A percentile compares a stretch with the other conserved stretches of the same genome.
phyloP scores from a whole-genome alignment of 37 sponge, comb jelly and placozoan species.

The Halichondria panicea region DNA sequence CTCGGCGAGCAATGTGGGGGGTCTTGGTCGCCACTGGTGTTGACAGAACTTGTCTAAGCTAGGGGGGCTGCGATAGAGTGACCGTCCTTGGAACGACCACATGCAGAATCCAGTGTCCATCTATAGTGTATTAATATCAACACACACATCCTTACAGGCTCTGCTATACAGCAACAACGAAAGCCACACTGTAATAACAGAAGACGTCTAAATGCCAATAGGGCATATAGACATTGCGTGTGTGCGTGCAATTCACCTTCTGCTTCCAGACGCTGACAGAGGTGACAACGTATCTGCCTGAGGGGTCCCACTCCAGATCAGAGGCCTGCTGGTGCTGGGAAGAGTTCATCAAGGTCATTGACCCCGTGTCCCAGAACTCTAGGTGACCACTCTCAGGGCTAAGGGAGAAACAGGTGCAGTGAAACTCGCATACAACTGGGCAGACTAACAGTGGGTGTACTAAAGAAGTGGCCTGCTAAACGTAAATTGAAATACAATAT shows the following conservation, averaged over 20 bases:
- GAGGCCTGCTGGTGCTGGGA: slow-evolving; percentile 75
- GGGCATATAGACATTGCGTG: neutral
- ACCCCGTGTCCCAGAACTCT: slow-evolving; percentile 88
- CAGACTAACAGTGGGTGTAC: too few relatives aligned
- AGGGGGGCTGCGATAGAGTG: slow-evolving; percentile 65
- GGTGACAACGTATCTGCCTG: slow-evolving; percentile 89
- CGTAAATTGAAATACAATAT: too few relatives aligned
- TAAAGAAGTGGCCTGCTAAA: too few relatives aligned
- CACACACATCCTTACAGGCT: neutral
- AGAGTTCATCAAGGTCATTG: slow-evolving; percentile 70
- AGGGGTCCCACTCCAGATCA: slow-evolving; percentile 98
- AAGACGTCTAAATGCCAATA: neutral
- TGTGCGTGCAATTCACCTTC: slow-evolving; percentile 77
- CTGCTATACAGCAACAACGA: neutral
- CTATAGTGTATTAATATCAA: slow-evolving; percentile 5
- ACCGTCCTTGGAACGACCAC: slow-evolving; percentile 94
- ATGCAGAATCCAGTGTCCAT: slow-evolving; percentile 89
- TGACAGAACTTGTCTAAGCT: slow-evolving; percentile 78
- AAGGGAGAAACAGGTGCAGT: neutral
- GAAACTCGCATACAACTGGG: too few relatives aligned
- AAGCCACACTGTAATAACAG: neutral
- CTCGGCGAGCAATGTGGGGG: slow-evolving; percentile 83
- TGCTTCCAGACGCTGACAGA: slow-evolving; percentile 84
- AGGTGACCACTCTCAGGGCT: slow-evolving; percentile 76
- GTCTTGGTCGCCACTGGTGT: slow-evolving; percentile 92